Conservation (phyloP, 2,113 vertebrate genomes). For the Zosterops lateralis region DNA sequence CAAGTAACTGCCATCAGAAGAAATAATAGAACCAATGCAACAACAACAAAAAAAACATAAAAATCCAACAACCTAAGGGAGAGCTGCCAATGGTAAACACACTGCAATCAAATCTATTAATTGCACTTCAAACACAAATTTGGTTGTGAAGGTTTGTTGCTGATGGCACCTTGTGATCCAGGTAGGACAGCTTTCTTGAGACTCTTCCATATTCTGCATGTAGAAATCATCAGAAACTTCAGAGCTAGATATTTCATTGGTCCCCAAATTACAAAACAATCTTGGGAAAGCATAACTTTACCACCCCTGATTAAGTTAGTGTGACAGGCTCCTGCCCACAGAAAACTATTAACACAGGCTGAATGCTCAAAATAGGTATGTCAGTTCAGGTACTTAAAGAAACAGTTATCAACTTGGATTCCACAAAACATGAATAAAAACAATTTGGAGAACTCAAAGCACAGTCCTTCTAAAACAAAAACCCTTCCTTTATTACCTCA, state of each 20-base stretch:
- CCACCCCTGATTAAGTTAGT: not conserved
- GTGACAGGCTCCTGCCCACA: not conserved
- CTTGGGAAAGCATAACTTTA: not conserved
- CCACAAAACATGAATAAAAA: not conserved
- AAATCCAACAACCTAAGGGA: not conserved
- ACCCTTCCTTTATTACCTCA: accelerated
- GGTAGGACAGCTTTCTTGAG: not conserved
- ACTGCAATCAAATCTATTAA: not conserved
- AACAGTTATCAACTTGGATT: not conserved
- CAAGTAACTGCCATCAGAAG: not conserved
- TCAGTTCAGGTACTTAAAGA: not conserved
- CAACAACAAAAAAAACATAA: not conserved
- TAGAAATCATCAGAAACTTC: not conserved
- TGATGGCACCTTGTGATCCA: not conserved
- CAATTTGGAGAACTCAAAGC: not conserved
- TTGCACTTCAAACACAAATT: not conserved
- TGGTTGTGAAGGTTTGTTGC: not conserved
- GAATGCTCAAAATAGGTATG: not conserved
- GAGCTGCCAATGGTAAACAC: not conserved
- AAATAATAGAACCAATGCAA: not conserved
- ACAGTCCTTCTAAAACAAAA: not conserved
- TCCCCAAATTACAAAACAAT: not conserved
- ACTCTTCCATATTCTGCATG: not conserved
- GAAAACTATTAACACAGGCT: not conserved
- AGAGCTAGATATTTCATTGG: not conserved